phyloP scores from a whole-genome alignment of 2,113 vertebrate genomes.

The Nansenia antarctica region DNA sequence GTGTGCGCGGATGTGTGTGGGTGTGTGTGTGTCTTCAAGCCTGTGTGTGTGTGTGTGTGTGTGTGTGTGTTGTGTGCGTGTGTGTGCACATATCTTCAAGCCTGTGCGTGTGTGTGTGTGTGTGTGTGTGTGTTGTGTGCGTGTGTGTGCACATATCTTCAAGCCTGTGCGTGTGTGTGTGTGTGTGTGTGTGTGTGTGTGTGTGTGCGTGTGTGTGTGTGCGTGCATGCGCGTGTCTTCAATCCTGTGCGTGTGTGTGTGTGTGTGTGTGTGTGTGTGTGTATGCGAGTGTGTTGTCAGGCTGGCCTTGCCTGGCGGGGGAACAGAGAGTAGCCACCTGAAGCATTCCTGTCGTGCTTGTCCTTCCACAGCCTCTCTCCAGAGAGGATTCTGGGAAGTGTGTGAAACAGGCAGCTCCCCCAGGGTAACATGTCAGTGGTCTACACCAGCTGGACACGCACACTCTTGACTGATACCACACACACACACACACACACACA shows the following conservation, averaged over 20 bases:
- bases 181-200: constrained; percentile 5
- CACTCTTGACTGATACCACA: too few species aligned
- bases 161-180: too few species aligned
- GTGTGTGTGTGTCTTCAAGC: neutral
- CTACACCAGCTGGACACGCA: too few species aligned
- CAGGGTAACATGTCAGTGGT: constrained; percentile 22
- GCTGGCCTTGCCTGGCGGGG: neutral
- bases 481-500: too few species aligned
- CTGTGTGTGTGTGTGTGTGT: constrained; percentile 18
- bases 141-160: too few species aligned
- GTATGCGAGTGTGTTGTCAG: constrained; percentile 28
- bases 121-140: constrained; percentile 38
- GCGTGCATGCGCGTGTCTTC: too few species aligned
- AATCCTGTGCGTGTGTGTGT: neutral
- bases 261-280: constrained; percentile 19
- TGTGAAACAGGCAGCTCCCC: too few species aligned
- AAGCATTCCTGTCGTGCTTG: neutral
- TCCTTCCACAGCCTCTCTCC: neutral
- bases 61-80: constrained; percentile 33
- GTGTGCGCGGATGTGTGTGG: constrained; percentile 32
- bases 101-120: constrained; percentile 4
- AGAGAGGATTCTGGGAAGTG: neutral
- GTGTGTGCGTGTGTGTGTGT: constrained; percentile 37
- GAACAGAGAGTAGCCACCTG: too few species aligned
- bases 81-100: too few species aligned